These are phyloP conservation scores for Agrochola litura DNA, from an alignment of 2,888 invertebrate species.

Conservation along the genomic window DNA sequence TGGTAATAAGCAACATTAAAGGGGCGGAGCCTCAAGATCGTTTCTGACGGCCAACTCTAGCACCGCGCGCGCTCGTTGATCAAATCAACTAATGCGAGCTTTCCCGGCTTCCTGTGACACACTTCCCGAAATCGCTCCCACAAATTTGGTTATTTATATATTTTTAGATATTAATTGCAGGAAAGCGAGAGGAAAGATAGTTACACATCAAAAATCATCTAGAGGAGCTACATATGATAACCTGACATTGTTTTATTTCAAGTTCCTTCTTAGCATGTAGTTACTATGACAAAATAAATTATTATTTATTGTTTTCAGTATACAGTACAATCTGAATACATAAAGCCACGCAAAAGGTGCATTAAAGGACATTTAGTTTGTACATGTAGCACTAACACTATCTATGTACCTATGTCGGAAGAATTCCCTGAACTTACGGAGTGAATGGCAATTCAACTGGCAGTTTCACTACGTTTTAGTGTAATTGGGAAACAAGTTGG, in stretches of 20 bases:
- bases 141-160: no score
- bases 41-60: no score
- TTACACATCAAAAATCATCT: background rate
- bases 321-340: constrained; percentile 12
- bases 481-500: constrained; percentile 29
- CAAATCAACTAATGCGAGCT: no score
- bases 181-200: no score
- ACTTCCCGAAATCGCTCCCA: no score
- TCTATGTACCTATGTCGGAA: background rate
- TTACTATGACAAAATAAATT: background rate
- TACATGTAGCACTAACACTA: background rate
- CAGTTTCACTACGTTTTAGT: background rate
- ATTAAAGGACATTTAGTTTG: background rate
- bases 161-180: no score
- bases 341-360: background rate
- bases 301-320: constrained; percentile 21
- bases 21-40: no score
- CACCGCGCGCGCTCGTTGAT: no score
- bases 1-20: no score
- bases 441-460: background rate
- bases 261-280: background rate
- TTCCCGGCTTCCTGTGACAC: no score
- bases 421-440: background rate
- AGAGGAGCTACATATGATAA: background rate
- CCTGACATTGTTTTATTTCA: constrained; percentile 21